Percentiles rank a stretch among this genome's conserved stretches.
phyloP scores from a whole-genome alignment of 1,140 invertebrate genomes.

The Drosophila obscura region DNA sequence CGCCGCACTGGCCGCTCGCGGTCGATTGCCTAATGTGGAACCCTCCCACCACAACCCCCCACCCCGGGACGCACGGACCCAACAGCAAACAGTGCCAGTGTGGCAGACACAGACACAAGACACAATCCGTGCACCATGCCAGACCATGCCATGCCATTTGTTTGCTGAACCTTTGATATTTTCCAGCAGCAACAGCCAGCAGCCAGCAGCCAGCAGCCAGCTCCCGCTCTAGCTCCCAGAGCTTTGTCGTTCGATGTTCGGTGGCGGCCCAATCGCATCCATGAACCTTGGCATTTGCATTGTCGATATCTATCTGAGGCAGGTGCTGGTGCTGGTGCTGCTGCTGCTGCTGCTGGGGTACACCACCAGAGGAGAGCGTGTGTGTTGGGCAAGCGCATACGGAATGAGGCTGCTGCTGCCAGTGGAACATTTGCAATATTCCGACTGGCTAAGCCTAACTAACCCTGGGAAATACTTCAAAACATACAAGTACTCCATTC shows the following conservation, averaged over 20 bases:
- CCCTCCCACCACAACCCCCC: background rate
- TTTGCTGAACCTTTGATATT: constrained; percentile 79
- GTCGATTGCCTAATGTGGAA: constrained; percentile 53
- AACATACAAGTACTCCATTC: no score
- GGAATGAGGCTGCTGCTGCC: constrained; percentile 5
- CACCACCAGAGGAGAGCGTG: constrained; percentile 14
- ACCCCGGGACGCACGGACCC: constrained; percentile 26
- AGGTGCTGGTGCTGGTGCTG: constrained; percentile 29
- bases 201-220: constrained; percentile 10
- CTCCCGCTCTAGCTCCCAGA: constrained; percentile 1
- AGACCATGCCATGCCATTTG: constrained; percentile 51
- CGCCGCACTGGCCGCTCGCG: background rate
- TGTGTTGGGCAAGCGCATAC: background rate
- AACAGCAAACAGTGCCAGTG: constrained; percentile 31
- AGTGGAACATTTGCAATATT: no score
- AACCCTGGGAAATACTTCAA: constrained; percentile 23
- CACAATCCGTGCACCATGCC: constrained; percentile 52
- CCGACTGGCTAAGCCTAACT: no score
- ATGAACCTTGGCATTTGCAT: constrained; percentile 69
- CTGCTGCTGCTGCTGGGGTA: background rate
- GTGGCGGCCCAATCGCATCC: constrained; percentile 1
- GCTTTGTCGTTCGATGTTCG: constrained; percentile 12
- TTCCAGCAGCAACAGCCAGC: constrained; percentile 39
- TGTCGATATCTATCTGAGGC: constrained; percentile 33
- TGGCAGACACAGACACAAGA: constrained; percentile 35